Conservation (phyloP, 2,888 invertebrate species). For the Epinotia demarniana region DNA sequence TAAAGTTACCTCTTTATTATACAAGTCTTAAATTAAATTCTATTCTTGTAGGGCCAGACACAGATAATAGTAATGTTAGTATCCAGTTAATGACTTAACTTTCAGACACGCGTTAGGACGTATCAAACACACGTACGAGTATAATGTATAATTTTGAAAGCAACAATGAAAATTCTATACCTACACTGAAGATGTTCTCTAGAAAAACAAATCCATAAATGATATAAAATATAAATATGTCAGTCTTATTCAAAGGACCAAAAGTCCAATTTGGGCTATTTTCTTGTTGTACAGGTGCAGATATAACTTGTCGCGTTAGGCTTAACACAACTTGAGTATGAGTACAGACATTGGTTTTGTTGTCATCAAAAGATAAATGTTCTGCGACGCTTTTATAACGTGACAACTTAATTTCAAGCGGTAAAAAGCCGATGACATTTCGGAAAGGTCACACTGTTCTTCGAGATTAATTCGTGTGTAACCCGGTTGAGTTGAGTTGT, state of each 20-base stretch:
- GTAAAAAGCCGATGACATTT: slow-evolving; percentile 14
- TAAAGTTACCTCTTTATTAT: too few relatives aligned
- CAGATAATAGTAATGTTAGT: too few relatives aligned
- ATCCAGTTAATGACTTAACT: too few relatives aligned
- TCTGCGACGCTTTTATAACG: slow-evolving; percentile 64
- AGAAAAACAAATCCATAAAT: slow-evolving; percentile 61
- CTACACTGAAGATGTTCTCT: slow-evolving; percentile 62
- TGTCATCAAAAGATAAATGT: slow-evolving; percentile 77
- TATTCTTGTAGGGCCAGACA: too few relatives aligned
- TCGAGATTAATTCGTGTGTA: slow-evolving; percentile 32
- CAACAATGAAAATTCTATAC: slow-evolving; percentile 13
- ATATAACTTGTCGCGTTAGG: slow-evolving; percentile 56
- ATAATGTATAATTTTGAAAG: too few relatives aligned
- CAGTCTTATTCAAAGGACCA: slow-evolving; percentile 51
- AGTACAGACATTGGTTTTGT: slow-evolving; percentile 68
- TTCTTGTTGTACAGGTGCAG: not conserved
- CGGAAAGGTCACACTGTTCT: slow-evolving; percentile 35
- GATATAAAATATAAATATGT: slow-evolving; percentile 46
- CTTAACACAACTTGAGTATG: slow-evolving; percentile 69
- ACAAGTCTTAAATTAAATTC: too few relatives aligned
- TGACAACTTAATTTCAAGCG: slow-evolving; percentile 70
- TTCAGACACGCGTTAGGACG: too few relatives aligned
- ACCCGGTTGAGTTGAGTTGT: not conserved
- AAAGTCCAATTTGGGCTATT: slow-evolving; percentile 53
- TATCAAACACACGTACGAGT: too few relatives aligned